Base-by-base conservation (phyloP, 1,140 invertebrate genomes). In the Zophobas atratus region DNA sequence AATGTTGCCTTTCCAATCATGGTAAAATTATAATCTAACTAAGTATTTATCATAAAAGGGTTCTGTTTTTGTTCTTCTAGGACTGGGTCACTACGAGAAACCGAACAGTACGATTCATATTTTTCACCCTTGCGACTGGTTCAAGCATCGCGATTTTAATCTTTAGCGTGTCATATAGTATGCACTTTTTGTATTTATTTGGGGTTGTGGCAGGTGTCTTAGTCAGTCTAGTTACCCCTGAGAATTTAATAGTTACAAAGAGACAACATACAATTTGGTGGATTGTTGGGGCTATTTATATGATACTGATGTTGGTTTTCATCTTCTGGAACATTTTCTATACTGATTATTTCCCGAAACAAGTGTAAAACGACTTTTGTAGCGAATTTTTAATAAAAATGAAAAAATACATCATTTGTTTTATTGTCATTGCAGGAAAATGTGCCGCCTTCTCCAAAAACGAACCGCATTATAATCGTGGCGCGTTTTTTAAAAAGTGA, bases 41-140 rank as follows among this genome's bases (percentile, higher is more conserved):
- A 20, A 20, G 20, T 20, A 0, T 20, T 20, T 20, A 20, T 20
- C 20, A 20, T 20, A 20, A 20, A 20, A 20, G 20, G 20, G 20
- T 4, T 0, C 55, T 20, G 6, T n/a, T 32, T 38, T 20, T 20
- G 20, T 20, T 20, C 20, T 41, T 36, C 20, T 75, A 95, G 94
- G 98, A 98, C 86, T 98, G 95, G 94, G 88, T 89, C 48, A 95
- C 98, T 87, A 98, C 98, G 96, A 94, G 96, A 83, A 96, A 94
- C 84, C 94, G 95, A 0, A 89, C 93, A 53, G 87, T 95, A 0
- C 94, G 97, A 80, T 86, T 97, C 4, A 82, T 95, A 33, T 90
- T 95, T 32, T 95, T 97, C 82, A 78, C 96, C 0, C 84, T 95
- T 0, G 89, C 98, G 72, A 92, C 92, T 0, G 88, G 86, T 0